Conservation (phyloP, 1,140 invertebrate species). For the Drosophila kikkawai region DNA sequence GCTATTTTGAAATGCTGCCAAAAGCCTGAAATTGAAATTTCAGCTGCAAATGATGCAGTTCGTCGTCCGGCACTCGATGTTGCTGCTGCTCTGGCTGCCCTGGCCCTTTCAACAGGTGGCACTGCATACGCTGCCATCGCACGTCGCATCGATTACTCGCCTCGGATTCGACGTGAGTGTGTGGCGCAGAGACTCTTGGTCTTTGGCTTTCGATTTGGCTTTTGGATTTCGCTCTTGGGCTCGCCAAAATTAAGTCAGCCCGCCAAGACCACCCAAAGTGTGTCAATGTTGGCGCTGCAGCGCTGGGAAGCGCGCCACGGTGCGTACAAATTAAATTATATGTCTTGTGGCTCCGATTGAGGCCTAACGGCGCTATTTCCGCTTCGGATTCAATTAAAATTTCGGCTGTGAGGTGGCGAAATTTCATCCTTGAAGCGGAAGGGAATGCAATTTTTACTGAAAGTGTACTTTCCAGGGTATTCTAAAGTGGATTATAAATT, state of each 20-base stretch:
- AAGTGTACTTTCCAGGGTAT: not conserved
- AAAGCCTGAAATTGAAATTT: slow-evolving; percentile 79
- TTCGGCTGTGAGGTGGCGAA: slow-evolving; percentile 9
- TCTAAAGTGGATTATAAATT: not conserved
- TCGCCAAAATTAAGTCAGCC: slow-evolving; percentile 66
- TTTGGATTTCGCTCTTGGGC: slow-evolving; percentile 35
- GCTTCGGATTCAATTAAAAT: slow-evolving; percentile 47
- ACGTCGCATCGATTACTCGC: slow-evolving; percentile 76
- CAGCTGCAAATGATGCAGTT: slow-evolving; percentile 72
- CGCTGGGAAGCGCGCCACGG: slow-evolving; percentile 27
- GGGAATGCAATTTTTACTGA: not conserved
- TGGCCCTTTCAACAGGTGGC: slow-evolving; percentile 76
- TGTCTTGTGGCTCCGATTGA: slow-evolving; percentile 43
- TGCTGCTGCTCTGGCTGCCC: slow-evolving; percentile 20
- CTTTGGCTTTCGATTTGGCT: slow-evolving; percentile 15
- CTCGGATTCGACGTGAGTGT: slow-evolving; percentile 53
- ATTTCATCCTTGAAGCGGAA: slow-evolving; percentile 27
- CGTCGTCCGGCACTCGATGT: slow-evolving; percentile 47
- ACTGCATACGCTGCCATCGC: slow-evolving; percentile 37
- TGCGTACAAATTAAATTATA: slow-evolving; percentile 54
- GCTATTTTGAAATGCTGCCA: slow-evolving; percentile 75
- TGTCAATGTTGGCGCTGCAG: slow-evolving; percentile 72
- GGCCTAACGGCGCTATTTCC: slow-evolving; percentile 53
- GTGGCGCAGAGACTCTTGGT: slow-evolving; percentile 14
- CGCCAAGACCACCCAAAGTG: slow-evolving; percentile 79